phyloP scores from a whole-genome alignment of 2,113 vertebrate species.

The Eonycteris spelaea region DNA sequence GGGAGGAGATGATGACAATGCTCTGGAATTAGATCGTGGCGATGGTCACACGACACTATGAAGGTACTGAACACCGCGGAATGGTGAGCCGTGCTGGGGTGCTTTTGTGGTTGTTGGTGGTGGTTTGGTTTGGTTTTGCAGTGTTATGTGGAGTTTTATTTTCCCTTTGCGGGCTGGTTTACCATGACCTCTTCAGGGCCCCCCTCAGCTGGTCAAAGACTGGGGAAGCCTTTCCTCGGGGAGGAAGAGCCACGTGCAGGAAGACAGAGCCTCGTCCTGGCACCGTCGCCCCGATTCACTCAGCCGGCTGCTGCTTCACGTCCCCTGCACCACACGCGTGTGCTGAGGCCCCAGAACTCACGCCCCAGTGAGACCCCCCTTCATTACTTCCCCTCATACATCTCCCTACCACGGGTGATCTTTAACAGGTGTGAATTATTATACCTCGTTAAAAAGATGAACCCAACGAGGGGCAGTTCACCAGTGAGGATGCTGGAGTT shows the following conservation, averaged over 20 bases:
- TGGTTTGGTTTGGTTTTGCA: not conserved
- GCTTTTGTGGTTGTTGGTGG: no score
- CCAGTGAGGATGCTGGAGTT: not conserved
- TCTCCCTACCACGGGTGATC: not conserved
- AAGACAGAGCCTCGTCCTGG: not conserved
- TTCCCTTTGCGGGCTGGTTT: slow-evolving; percentile 67
- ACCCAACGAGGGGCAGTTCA: not conserved
- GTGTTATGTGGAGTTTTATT: not conserved
- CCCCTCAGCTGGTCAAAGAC: slow-evolving; percentile 85
- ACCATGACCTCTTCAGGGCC: slow-evolving; percentile 77
- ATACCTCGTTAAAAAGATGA: not conserved
- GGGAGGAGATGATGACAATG: not conserved
- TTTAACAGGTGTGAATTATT: not conserved
- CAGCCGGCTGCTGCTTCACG: slow-evolving; percentile 87
- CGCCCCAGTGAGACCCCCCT: slow-evolving; percentile 35
- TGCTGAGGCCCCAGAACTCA: slow-evolving; percentile 55
- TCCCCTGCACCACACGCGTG: slow-evolving; percentile 73
- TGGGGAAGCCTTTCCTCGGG: not conserved
- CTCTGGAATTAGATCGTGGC: not conserved
- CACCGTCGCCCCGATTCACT: slow-evolving; percentile 88
- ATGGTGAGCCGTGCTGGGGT: no score
- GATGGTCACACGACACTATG: no score
- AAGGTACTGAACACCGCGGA: not conserved
- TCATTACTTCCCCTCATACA: not conserved
- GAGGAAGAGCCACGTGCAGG: slow-evolving; percentile 69